Conservation (phyloP, 2,888 invertebrate species). For the Macrosiphum euphorbiae region DNA sequence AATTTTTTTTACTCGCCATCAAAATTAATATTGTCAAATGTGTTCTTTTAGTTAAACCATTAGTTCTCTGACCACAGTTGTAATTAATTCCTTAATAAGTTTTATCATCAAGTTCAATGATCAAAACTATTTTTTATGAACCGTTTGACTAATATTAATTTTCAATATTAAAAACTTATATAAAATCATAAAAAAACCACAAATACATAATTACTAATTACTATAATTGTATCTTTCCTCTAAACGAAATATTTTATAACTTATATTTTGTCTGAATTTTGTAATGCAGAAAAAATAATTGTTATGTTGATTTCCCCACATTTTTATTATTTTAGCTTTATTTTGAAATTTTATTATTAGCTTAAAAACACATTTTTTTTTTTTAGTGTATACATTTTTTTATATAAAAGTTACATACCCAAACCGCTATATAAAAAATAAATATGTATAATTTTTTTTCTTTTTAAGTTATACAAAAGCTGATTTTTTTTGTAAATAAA, state of each 20-base stretch:
- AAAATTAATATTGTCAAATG: constrained; percentile 60
- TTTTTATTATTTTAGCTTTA: constrained; percentile 64
- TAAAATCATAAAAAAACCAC: background rate
- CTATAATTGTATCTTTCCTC: constrained; percentile 57
- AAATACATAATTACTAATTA: constrained; percentile 57
- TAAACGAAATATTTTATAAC: constrained; percentile 61
- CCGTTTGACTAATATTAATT: constrained; percentile 57
- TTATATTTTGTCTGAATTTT: constrained; percentile 58
- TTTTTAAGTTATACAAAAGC: constrained; percentile 64
- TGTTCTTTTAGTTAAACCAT: constrained; percentile 49
- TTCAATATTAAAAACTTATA: constrained; percentile 34
- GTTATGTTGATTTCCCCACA: constrained; percentile 62
- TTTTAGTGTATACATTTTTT: constrained; percentile 60
- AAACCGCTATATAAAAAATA: constrained; percentile 58
- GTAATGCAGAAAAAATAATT: constrained; percentile 58
- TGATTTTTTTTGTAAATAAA: constrained; percentile 65
- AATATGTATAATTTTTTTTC: constrained; percentile 63
- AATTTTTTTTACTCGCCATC: constrained; percentile 49
- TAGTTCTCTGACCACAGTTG: constrained; percentile 38
- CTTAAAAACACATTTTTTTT: constrained; percentile 59
- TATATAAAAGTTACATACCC: constrained; percentile 57
- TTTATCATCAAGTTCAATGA: constrained; percentile 52
- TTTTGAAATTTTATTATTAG: constrained; percentile 63
- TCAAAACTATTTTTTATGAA: constrained; percentile 59
- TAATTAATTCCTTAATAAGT: constrained; percentile 24